phyloP scores from a whole-genome alignment of 2,888 invertebrate species.

The Nipponacmea schrenckii region DNA sequence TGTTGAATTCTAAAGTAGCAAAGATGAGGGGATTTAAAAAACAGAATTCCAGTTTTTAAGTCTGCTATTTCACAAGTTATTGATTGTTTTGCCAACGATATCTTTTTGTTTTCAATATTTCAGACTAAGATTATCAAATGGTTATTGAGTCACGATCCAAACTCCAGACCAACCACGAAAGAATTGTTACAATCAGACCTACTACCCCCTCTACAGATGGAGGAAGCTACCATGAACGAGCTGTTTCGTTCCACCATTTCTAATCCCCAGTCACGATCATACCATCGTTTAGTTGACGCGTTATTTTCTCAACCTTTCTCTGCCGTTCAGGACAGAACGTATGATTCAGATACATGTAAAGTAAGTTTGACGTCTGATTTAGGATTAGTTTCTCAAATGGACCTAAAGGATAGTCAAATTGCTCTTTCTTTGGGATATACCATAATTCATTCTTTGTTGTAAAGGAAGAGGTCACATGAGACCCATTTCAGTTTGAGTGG shows the following conservation, averaged over 20 bases:
- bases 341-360: conserved; percentile 75
- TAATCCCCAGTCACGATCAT: conserved; percentile 83
- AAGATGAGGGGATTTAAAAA: too few species aligned
- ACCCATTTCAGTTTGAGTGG: too few species aligned
- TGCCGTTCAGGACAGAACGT: conserved; percentile 82
- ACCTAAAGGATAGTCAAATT: too few species aligned
- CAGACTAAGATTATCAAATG: conserved; percentile 71
- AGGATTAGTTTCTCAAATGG: too few species aligned
- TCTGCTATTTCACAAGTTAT: too few species aligned
- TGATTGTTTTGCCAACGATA: too few species aligned
- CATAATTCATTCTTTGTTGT: too few species aligned
- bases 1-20: too few species aligned
- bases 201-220: conserved; percentile 85
- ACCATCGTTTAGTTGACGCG: conserved; percentile 72
- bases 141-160: conserved; percentile 87
- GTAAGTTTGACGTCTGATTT: conserved; percentile 32
- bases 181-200: conserved; percentile 85
- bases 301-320: conserved; percentile 72
- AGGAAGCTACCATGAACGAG: conserved; percentile 85
- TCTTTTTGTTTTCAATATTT: not conserved
- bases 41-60: too few species aligned
- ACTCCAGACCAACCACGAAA: conserved; percentile 83
- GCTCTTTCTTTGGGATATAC: too few species aligned
- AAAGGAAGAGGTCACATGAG: too few species aligned
- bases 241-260: conserved; percentile 81